Evolutionary conservation across 53 echinoderm and acorn worm species (phyloP), one percentile per base, ranked within the genome.

Genomic region (Mesocentrotus franciscanus): DNA sequence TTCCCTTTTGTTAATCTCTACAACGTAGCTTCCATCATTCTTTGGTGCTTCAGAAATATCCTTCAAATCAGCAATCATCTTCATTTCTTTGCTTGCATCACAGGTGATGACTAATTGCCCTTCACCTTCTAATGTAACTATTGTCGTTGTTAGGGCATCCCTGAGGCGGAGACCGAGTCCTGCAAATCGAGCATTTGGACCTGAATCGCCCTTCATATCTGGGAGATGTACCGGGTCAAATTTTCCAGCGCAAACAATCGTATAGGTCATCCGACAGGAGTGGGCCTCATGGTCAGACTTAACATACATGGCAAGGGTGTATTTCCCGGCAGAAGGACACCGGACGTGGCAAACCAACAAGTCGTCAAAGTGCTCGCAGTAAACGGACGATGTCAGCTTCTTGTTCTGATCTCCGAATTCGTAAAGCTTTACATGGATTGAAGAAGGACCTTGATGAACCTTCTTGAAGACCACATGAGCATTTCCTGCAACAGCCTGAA

Each of bases 301-400:
- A 2, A 94, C 81, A 32, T 61, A 94, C 58, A 94, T 81, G 20
- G 22, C 34, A 35, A 94, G 94, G 12, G 10, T 18, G 26, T 60
- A 94, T 13, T 13, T 58, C 24, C 84, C 94, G 9, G 81, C 7
- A 12, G 85, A 60, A 13, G 94, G 94, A 34, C 94, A 94, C 30
- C 94, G 35, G 42, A 94, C 94, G n/a, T 94, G 94, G 62, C 83
- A 94, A 57, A 94, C 85, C 27, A 94, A 64, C 94, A 62, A 94
- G 1, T 83, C 94, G 17, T 84, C 94, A 26, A 94, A 94, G 3
- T 84, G 81, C 24, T 94, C 94, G n/a, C 58, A 61, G 84, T 83
- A 83, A 12, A 94, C 60, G 34, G 24, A 83, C 61, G 94, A 94
- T 22, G 24, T 20, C 26, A 94, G 33, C 14, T 60, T 57, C 2